Evolutionary conservation across 2,113 vertebrate species (phyloP).

Genomic region (Cyphomyrus plagiostoma): DNA sequence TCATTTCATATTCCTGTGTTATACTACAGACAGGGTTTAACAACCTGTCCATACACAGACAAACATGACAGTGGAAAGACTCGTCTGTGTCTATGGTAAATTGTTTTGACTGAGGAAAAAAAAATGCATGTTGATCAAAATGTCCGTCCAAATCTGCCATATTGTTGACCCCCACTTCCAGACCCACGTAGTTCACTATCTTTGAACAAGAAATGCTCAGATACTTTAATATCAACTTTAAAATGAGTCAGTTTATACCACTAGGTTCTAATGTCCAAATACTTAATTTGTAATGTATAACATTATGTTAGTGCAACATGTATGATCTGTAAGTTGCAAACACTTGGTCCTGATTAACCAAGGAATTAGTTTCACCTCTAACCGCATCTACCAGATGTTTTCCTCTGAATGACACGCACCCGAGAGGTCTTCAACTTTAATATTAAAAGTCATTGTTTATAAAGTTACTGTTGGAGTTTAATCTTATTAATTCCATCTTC

Average conservation of each 20-base stretch:
- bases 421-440: background rate
- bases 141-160: background rate
- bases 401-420: background rate
- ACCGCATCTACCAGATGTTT: background rate
- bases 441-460: slow-evolving; percentile 24
- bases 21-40: background rate
- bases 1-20: background rate
- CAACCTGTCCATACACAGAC: background rate
- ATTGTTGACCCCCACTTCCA: background rate
- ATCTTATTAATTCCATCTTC: slow-evolving; percentile 11
- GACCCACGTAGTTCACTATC: background rate
- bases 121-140: background rate
- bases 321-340: background rate
- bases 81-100: background rate
- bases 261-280: background rate
- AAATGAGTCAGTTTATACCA: slow-evolving; percentile 19
- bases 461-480: slow-evolving; percentile 13
- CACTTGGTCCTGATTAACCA: background rate
- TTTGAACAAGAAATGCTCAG: background rate
- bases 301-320: background rate
- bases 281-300: background rate
- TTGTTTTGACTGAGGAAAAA: background rate
- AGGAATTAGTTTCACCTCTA: background rate
- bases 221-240: slow-evolving; percentile 29
- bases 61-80: background rate